These are phyloP conservation scores for Indicator indicator DNA, from an alignment of 2,113 vertebrate species.

Conservation along the genomic window DNA sequence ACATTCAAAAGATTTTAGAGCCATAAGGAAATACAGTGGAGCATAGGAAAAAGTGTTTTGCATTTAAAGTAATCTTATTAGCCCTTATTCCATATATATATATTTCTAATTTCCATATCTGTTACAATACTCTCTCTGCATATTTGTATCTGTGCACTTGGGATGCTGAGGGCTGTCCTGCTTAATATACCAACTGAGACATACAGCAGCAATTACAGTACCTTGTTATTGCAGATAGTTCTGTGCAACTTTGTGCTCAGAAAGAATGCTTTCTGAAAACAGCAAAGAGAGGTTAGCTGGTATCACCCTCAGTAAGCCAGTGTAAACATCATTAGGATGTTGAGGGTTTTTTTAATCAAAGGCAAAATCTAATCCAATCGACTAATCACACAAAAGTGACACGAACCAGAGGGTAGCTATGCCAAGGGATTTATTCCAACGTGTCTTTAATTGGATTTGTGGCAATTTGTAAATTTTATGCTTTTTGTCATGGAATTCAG, in stretches of 20 bases:
- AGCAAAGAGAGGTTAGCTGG: background rate
- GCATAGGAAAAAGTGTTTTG: background rate
- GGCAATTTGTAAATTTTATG: background rate
- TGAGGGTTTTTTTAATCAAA: conserved; percentile 5
- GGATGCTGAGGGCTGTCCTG: background rate
- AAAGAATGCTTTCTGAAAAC: background rate
- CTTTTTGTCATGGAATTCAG: background rate
- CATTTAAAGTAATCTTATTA: background rate
- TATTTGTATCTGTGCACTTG: background rate
- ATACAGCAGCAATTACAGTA: background rate
- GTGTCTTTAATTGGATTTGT: conserved; percentile 12
- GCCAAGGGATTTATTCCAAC: background rate
- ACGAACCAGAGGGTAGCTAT: background rate
- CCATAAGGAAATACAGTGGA: background rate
- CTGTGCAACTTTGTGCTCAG: background rate
- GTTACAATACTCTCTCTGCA: background rate
- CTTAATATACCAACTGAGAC: background rate
- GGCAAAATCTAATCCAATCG: background rate
- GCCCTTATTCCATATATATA: background rate
- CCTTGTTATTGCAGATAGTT: background rate
- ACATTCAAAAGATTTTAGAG: background rate
- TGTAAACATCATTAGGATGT: conserved; percentile 9
- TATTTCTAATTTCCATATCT: background rate
- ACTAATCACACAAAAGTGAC: background rate
- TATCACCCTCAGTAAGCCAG: background rate